These are phyloP conservation scores for Sarcophaga carnaria DNA, from an alignment of 2,888 invertebrate species.

Conservation along the genomic window DNA sequence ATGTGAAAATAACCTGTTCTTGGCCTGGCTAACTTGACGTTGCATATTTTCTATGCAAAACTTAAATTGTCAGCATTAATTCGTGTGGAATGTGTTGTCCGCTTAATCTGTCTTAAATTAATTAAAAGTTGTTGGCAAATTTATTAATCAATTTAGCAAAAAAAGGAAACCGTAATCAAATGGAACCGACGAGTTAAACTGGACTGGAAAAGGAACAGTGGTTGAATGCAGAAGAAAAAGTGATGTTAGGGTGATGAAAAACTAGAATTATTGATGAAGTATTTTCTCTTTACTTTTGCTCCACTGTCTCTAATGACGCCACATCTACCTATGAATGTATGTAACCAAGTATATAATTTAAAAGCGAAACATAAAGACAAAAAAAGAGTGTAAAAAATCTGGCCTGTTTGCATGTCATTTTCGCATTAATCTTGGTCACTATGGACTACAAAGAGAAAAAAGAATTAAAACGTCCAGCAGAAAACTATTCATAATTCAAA, in stretches of 20 bases:
- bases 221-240: neutral
- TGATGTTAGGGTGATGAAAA: neutral
- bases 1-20: conserved; percentile 53
- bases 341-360: neutral
- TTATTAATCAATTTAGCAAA: conserved; percentile 64
- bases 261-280: too few species aligned
- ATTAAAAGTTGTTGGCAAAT: conserved; percentile 68
- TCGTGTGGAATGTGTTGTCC: conserved; percentile 43
- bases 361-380: neutral
- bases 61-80: conserved; percentile 56
- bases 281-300: neutral
- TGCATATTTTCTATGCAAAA: conserved; percentile 40
- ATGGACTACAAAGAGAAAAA: neutral
- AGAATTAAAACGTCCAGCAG: neutral
- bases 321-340: neutral
- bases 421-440: conserved; percentile 57
- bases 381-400: conserved; percentile 39
- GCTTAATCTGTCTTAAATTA: conserved; percentile 63
- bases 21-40: neutral
- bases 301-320: conserved; percentile 17
- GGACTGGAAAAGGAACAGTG: conserved; percentile 15
- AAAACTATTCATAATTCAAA: conserved; percentile 48
- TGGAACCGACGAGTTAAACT: neutral
- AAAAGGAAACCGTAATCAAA: neutral
- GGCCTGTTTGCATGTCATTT: conserved; percentile 62